Conservation (phyloP, 1,140 invertebrate genomes). For the Panagrolaimus sp. region DNA sequence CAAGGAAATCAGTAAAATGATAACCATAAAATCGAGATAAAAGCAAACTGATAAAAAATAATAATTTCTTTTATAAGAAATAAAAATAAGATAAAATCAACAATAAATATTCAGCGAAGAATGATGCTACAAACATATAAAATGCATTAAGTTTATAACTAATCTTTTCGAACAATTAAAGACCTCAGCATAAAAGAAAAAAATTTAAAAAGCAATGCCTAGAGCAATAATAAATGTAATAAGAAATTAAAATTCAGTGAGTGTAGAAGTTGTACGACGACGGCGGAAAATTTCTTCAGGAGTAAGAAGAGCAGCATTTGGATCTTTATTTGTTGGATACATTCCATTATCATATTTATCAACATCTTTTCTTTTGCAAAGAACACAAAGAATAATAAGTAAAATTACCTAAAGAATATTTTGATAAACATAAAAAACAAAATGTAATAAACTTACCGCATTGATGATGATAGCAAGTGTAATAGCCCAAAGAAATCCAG, state of each 20-base stretch:
- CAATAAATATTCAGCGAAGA: too few relatives aligned
- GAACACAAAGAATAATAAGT: conserved; percentile 6
- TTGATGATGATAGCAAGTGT: conserved; percentile 8
- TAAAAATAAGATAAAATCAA: not conserved
- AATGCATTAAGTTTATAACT: too few relatives aligned
- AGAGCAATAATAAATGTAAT: not conserved
- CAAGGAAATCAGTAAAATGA: too few relatives aligned
- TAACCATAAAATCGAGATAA: too few relatives aligned
- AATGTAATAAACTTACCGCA: not conserved
- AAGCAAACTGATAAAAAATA: too few relatives aligned
- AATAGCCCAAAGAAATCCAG: conserved; percentile 11
- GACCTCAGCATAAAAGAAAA: too few relatives aligned
- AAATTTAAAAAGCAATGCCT: not conserved
- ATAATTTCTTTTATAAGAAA: not conserved
- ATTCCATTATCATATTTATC: conserved; percentile 1
- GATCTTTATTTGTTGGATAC: not conserved
- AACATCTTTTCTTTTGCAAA: conserved; percentile 3
- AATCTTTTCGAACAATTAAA: too few relatives aligned
- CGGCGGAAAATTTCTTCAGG: conserved; percentile 7
- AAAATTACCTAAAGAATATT: not conserved
- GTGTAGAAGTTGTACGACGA: not conserved
- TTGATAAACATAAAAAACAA: not conserved
- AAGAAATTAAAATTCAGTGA: conserved; percentile 4
- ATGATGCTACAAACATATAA: too few relatives aligned
- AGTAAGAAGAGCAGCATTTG: not conserved